Percentiles rank a stretch among this genome's conserved stretches.
These are phyloP conservation scores for Dryocosmus kuriphilus DNA, from an alignment of 2,888 invertebrate genomes.

Conservation along the genomic window DNA sequence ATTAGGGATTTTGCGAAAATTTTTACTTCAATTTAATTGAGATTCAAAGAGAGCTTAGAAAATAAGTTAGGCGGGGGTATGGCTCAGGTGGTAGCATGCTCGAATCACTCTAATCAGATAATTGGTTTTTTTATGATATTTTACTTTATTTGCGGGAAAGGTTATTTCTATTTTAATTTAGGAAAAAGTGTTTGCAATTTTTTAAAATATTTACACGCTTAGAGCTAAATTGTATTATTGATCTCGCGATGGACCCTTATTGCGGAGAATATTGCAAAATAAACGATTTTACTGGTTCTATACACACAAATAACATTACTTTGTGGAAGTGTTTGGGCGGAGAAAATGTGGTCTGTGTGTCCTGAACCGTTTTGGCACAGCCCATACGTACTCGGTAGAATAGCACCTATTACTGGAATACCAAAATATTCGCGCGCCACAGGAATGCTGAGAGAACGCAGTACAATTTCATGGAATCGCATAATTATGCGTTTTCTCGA, in stretches of 20 bases:
- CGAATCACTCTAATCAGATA: neutral
- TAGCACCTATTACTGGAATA: constrained; percentile 40
- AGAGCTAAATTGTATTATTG: neutral
- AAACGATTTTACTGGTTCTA: constrained; percentile 1
- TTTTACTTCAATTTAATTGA: too few species aligned
- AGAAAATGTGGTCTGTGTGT: constrained; percentile 37
- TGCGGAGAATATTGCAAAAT: constrained; percentile 5
- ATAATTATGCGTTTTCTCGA: constrained; percentile 41
- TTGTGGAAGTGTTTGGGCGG: neutral
- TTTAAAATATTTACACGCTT: neutral
- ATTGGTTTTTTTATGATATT: too few species aligned
- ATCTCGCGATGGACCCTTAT: neutral
- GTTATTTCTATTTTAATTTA: too few species aligned
- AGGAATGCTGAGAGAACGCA: constrained; percentile 34
- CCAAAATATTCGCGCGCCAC: constrained; percentile 37
- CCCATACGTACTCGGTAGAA: constrained; percentile 14
- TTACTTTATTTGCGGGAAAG: too few species aligned
- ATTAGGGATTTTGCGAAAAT: too few species aligned
- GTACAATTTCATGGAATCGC: constrained; percentile 39
- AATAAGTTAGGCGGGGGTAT: neutral
- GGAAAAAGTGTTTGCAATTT: neutral
- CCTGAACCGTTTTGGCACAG: constrained; percentile 26
- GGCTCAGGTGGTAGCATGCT: constrained; percentile 1
- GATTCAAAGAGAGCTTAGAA: neutral
- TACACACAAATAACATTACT: constrained; percentile 31